Evolutionary conservation across 2,888 invertebrate genomes (phyloP), one percentile per base, ranked within the genome.

Genomic region (Craniophora ligustri): DNA sequence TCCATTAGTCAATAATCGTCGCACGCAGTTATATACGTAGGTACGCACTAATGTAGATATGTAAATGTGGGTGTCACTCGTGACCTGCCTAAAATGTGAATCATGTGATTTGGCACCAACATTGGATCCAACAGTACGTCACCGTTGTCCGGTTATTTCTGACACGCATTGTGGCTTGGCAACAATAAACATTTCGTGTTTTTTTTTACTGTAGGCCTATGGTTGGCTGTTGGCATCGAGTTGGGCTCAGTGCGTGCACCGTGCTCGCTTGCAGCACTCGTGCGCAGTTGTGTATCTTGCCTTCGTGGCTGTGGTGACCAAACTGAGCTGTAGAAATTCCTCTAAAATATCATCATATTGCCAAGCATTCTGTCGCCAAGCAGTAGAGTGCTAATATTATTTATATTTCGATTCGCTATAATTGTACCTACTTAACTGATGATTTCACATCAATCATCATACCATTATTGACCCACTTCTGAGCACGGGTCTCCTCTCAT

Each of bases 101-200:
- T 91, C 91, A 91, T 89, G 90, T 91, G 91, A 91, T 86, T 87
- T 84, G 89, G 89, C 89, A 87, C 85, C 80, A 87, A 85, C 78
- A 72, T 84, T 87, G 82, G 87, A 67, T 76, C 85, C 85, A 84
- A 84, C 63, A 68, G 72, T 79, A 79, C 84, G 86, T 86, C 87
- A 85, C 81, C 75, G 77, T 76, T 81, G 74, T 81, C 82, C 76
- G 78, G 85, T 84, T 90, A 90, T 90, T 90, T 90, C 81, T 83
- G 87, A 78, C 78, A 79, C 73, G 73, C 67, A 75, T 78, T 78
- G 82, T 80, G 78, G 82, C 84, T 84, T 85, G 85, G 86, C 88
- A 87, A 86, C 88, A 84, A 81, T 75, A 75, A 80, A 80, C 76
- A 78, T 72, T 56, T 55, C 48, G 48, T 67, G 68, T 71, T 78